Evolutionary conservation across 2,888 invertebrate genomes (phyloP).

Genomic region (Tenodera sinensis): DNA sequence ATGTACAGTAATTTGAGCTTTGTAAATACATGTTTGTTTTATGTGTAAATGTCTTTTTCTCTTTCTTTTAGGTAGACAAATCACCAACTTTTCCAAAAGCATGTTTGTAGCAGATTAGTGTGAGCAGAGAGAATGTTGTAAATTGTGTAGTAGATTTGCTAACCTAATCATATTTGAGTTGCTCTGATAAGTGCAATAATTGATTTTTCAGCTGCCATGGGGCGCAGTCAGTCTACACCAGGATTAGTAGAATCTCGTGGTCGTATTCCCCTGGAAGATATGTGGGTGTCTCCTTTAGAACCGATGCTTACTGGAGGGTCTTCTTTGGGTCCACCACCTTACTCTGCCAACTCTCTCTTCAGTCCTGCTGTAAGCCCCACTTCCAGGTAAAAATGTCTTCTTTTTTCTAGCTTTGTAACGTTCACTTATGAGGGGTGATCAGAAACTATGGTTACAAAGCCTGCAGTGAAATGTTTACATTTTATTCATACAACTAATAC

Average conservation of each 20-base stretch:
- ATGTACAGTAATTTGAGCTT: neutral
- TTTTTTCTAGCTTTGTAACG: neutral
- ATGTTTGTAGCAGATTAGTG: neutral
- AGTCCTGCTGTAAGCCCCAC: slow-evolving; percentile 41
- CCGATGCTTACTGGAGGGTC: slow-evolving; percentile 35
- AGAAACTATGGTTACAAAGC: too few relatives aligned
- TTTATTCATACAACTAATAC: too few relatives aligned
- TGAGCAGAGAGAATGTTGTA: neutral
- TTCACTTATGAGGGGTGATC: neutral
- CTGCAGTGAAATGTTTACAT: too few relatives aligned
- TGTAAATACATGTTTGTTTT: neutral
- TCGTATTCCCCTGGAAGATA: slow-evolving; percentile 81
- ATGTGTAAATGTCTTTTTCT: neutral
- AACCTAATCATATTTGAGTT: neutral
- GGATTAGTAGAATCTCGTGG: slow-evolving; percentile 92
- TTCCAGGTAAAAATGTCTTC: slow-evolving; percentile 28
- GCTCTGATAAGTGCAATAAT: neutral
- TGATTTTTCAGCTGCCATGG: slow-evolving; percentile 78
- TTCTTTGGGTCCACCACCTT: slow-evolving; percentile 38
- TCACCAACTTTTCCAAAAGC: neutral
- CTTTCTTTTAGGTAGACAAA: neutral
- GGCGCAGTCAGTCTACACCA: slow-evolving; percentile 93
- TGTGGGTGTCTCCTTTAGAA: slow-evolving; percentile 65
- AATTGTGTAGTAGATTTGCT: neutral
- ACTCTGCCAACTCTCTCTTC: slow-evolving; percentile 44